phyloP scores from a whole-genome alignment of 64 coral and sea anemone species.

The Montipora foliosa region DNA sequence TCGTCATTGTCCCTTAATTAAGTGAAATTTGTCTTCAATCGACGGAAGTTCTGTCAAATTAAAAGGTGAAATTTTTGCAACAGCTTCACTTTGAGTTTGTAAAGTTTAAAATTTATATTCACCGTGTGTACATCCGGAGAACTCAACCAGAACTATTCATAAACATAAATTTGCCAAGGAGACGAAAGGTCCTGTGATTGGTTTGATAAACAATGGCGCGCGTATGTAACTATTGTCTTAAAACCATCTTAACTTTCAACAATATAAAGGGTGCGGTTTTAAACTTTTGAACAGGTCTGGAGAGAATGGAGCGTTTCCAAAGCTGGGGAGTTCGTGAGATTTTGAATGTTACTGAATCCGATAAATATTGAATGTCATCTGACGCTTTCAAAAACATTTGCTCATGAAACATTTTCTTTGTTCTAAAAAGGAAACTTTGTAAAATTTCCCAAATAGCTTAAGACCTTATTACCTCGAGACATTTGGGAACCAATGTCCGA shows the following conservation, averaged over 20 bases:
- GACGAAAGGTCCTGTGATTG: conserved; percentile 9
- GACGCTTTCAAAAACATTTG: not conserved
- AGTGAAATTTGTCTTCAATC: not conserved
- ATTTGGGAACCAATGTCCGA: too few species aligned
- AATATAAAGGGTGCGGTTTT: not conserved
- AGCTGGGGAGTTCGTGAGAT: too few species aligned
- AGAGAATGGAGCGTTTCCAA: not conserved
- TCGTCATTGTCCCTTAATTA: conserved; percentile 45
- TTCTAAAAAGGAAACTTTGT: not conserved
- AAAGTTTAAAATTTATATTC: not conserved
- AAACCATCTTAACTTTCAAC: not conserved
- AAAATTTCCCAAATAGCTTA: not conserved
- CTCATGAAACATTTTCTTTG: too few species aligned
- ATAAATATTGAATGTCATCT: not conserved
- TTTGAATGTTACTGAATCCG: too few species aligned
- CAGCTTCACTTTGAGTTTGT: not conserved
- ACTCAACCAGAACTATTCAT: conserved; percentile 4
- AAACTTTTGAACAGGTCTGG: not conserved
- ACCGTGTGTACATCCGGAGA: not conserved
- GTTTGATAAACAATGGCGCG: conserved; percentile 27
- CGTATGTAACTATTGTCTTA: not conserved
- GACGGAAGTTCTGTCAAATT: not conserved
- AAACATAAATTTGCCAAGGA: conserved; percentile 51
- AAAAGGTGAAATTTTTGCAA: conserved; percentile 13
- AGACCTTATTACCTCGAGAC: not conserved